A percentile compares a stretch with the other conserved stretches of the same genome.
Evolutionary conservation across 2,888 invertebrate genomes (phyloP).

Genomic region (Brassicogethes aeneus): DNA sequence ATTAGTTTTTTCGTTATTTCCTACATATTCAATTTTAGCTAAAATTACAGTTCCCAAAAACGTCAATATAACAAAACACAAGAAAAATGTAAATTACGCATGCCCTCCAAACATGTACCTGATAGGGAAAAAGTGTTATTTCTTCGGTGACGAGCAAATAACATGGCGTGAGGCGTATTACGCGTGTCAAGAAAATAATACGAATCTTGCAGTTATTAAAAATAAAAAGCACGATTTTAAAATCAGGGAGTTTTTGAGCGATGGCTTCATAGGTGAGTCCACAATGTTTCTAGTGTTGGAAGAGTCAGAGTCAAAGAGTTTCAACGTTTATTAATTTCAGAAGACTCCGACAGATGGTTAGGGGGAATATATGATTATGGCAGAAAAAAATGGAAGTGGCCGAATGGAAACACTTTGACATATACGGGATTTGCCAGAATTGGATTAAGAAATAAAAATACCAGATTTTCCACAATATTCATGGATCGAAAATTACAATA

Average conservation of each 20-base stretch:
- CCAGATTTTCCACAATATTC: background rate
- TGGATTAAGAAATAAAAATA: background rate
- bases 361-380: background rate
- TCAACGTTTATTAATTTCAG: too few relatives aligned
- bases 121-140: slow-evolving; percentile 1
- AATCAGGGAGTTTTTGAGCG: background rate
- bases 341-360: background rate
- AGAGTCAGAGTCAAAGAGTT: background rate
- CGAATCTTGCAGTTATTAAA: background rate
- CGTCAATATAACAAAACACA: too few relatives aligned
- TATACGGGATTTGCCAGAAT: background rate
- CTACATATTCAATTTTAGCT: too few relatives aligned
- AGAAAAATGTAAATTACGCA: background rate
- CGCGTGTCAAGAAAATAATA: background rate
- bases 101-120: slow-evolving; percentile 1
- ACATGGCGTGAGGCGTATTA: background rate
- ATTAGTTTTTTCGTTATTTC: too few relatives aligned
- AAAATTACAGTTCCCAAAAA: too few relatives aligned
- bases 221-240: slow-evolving; percentile 4
- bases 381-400: background rate
- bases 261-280: background rate
- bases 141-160: background rate
- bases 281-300: background rate
- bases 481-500: background rate
- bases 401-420: background rate